A percentile compares a stretch with the other conserved stretches of the same genome.
phyloP scores from a whole-genome alignment of 2,888 invertebrate genomes.

The Acronicta psi region DNA sequence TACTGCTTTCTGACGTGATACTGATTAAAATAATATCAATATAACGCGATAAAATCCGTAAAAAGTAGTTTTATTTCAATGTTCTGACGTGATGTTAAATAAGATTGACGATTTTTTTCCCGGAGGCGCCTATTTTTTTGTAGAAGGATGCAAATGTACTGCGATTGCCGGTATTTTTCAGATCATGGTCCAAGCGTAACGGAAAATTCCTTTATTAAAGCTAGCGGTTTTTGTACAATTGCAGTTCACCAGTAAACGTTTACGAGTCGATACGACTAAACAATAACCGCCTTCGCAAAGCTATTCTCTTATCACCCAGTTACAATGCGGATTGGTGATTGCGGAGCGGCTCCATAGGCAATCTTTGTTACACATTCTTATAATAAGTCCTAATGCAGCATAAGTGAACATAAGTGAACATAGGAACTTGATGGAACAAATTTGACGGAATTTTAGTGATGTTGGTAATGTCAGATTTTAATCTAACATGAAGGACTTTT shows the following conservation, averaged over 20 bases:
- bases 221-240: conserved; percentile 13
- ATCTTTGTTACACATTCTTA: conserved; percentile 17
- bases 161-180: too few species aligned
- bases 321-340: conserved; percentile 14
- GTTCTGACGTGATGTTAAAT: too few species aligned
- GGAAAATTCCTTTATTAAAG: not conserved
- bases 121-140: too few species aligned
- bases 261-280: conserved; percentile 25
- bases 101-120: too few species aligned
- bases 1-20: too few species aligned
- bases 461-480: too few species aligned
- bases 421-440: not conserved
- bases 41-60: too few species aligned
- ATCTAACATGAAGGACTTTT: too few species aligned
- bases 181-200: not conserved
- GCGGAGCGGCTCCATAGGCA: conserved; percentile 1
- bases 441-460: too few species aligned
- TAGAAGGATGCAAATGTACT: too few species aligned
- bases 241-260: conserved; percentile 31
- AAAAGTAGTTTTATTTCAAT: too few species aligned
- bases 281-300: conserved; percentile 31
- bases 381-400: conserved; percentile 19
- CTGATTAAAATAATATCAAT: too few species aligned
- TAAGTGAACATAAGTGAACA: not conserved
- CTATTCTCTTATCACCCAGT: conserved; percentile 33